Evolutionary conservation across 2,888 invertebrate genomes (phyloP).

Genomic region (Drosophila siamana): DNA sequence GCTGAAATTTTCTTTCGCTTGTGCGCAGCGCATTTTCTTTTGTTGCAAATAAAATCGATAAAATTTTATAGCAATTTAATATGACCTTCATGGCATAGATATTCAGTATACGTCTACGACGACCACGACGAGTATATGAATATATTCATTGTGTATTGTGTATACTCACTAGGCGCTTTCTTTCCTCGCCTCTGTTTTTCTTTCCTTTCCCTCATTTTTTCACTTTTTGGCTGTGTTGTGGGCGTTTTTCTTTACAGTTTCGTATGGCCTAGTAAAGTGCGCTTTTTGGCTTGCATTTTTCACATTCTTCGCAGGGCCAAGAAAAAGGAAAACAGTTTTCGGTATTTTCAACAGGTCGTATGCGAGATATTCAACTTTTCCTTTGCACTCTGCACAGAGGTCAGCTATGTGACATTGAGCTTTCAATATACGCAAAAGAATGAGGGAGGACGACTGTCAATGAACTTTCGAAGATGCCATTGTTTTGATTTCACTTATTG

Average conservation of each 20-base stretch:
- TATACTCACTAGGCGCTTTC: slow-evolving; percentile 36
- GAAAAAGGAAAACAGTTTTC: slow-evolving; percentile 28
- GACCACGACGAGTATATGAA: slow-evolving; percentile 26
- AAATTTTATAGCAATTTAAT: slow-evolving; percentile 84
- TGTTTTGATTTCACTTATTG: background rate
- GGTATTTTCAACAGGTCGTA: slow-evolving; percentile 68
- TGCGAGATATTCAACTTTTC: slow-evolving; percentile 28
- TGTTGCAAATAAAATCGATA: slow-evolving; percentile 83
- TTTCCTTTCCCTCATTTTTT: background rate
- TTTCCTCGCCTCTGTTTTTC: slow-evolving; percentile 17
- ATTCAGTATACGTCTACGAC: slow-evolving; percentile 28
- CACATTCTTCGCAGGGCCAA: slow-evolving; percentile 18
- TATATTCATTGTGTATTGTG: slow-evolving; percentile 40
- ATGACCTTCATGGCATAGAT: slow-evolving; percentile 84
- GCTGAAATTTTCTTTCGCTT: slow-evolving; percentile 62
- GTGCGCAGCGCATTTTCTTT: slow-evolving; percentile 77
- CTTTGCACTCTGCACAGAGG: slow-evolving; percentile 48
- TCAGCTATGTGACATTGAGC: slow-evolving; percentile 73
- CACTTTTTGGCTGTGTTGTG: slow-evolving; percentile 51
- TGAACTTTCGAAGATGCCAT: slow-evolving; percentile 34
- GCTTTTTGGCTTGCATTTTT: slow-evolving; percentile 57
- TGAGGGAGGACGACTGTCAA: slow-evolving; percentile 34
- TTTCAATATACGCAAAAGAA: background rate
- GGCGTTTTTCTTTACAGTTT: slow-evolving; percentile 57
- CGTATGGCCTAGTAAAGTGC: slow-evolving; percentile 36